Evolutionary conservation across 1,140 invertebrate species (phyloP), one percentile per base, ranked within the genome.

Genomic region (Dinoponera quadriceps): DNA sequence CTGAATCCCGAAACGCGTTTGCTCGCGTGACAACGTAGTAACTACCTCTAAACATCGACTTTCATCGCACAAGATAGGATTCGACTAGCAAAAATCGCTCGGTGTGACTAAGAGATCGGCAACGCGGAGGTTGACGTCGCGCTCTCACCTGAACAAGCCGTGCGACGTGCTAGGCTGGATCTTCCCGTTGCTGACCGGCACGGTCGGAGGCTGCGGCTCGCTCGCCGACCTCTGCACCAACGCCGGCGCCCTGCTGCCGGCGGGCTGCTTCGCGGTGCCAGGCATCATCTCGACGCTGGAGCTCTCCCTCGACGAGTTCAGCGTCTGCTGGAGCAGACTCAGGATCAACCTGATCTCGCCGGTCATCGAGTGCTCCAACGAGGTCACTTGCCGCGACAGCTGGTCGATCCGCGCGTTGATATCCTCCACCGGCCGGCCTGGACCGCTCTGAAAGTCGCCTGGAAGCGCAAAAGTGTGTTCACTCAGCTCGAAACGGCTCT

Each of bases 281-380:
- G 92, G 92, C 86, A 92, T 93, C 90, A 92, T 93, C 55, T 94
- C 93, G 66, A 93, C 90, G 68, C 93, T 94, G 14, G 91, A 90
- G 88, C 89, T 95, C 63, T 91, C 92, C 83, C 87, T 92, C 68
- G 91, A 95, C 90, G 81, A 95, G 69, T 92, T 92, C 27, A 94
- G 90, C 55, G 93, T 94, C 66, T 95, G 95, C 88, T 96, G 96
- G 63, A 97, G 92, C 80, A 97, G 90, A 33, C 95, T 94, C 87
- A 97, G 90, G 69, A 97, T 97, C 75, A 96, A 94, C 85, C 95
- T 95, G 77, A 97, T 95, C 85, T 97, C 96, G 2, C 95, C 94
- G 1, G 95, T 95, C 85, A 97, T 95, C 3, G 96, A 95, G 49
- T 95, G 94, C 87, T 97, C 96, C 74, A 97, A 90, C 13, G 95